Evolutionary conservation across 2,113 vertebrate genomes (phyloP), one percentile per base, ranked within the genome.

Genomic region (Tragelaphus buxtoni): DNA sequence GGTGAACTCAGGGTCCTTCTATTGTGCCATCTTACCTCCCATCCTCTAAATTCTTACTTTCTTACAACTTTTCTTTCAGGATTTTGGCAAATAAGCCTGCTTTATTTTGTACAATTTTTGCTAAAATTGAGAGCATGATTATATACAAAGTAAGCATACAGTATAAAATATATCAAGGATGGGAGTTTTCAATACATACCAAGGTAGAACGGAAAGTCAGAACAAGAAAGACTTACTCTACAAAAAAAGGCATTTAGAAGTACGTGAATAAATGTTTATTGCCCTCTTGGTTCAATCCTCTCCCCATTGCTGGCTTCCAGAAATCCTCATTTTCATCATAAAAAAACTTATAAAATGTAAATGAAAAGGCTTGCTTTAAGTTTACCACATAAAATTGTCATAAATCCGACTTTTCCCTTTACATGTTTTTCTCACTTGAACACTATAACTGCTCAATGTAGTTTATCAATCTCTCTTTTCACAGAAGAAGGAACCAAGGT

Each of bases 281-380:
- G 35, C 58, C 61, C 51, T 82, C 4, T 79, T 87, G 77, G 32
- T 88, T 95, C 18, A 45, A 65, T 32, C 51, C 28, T 45, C n/a
- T 74, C 16, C 22, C 77, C 24, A 26, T 39, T 76, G 80, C 56
- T 81, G 84, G 39, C 30, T 63, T 20, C 22, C 55, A 90, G 81
- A 94, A 95, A 90, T 88, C 20, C 22, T 32, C 87, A 90, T 72
- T 96, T 96, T 90, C 42, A 92, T 87, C 30, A 42, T 39, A 28
- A 93, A 53, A 76, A 86, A 60, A 80, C 49, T 79, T 81, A 82
- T 1, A 93, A 91, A 32, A 91, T 55, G 51, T 95, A 51, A 88
- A 63, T 91, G 17, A 89, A 90, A 83, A n/a, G 16, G 42, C 2
- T 90, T 32, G 51, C 77, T 94, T 90, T 91, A 81, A 53, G 32